Evolutionary conservation across 2,888 invertebrate genomes (phyloP).

Genomic region (Esperia sulphurella): DNA sequence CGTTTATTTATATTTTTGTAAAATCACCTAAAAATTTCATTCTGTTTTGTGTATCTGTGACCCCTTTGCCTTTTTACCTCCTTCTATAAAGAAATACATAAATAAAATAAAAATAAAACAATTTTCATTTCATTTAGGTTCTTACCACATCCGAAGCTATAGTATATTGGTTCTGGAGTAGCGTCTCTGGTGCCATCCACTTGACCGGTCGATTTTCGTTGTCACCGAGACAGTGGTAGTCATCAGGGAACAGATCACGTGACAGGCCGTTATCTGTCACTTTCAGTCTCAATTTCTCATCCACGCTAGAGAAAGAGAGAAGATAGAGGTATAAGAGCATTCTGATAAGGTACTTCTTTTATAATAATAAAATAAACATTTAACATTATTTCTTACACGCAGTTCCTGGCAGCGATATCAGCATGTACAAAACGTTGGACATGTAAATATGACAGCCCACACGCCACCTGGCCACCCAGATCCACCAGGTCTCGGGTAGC

Average conservation of each 20-base stretch:
- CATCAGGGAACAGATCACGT: slow-evolving; percentile 93
- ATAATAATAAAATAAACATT: too few species aligned
- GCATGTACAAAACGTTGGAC: slow-evolving; percentile 92
- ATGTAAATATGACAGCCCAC: slow-evolving; percentile 93
- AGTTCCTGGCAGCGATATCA: slow-evolving; percentile 94
- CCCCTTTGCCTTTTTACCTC: too few species aligned
- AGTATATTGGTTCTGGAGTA: slow-evolving; percentile 89
- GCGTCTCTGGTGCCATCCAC: slow-evolving; percentile 94
- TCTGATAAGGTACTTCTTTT: not conserved
- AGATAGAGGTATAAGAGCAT: not conserved
- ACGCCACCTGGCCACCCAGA: slow-evolving; percentile 90
- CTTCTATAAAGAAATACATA: too few species aligned
- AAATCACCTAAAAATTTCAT: too few species aligned
- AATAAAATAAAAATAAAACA: too few species aligned
- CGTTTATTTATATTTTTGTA: too few species aligned
- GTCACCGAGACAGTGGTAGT: slow-evolving; percentile 96
- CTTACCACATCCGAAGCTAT: slow-evolving; percentile 94
- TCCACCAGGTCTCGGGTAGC: slow-evolving; percentile 90
- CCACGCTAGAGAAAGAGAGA: slow-evolving; percentile 74
- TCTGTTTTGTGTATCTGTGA: too few species aligned
- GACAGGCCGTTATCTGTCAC: slow-evolving; percentile 93
- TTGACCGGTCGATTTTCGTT: slow-evolving; percentile 96
- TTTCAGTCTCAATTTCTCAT: slow-evolving; percentile 89
- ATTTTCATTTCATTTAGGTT: not conserved
- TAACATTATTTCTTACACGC: slow-evolving; percentile 86